These are phyloP conservation scores for Lates japonicus DNA, from an alignment of 2,797 vertebrate species.

Conservation along the genomic window DNA sequence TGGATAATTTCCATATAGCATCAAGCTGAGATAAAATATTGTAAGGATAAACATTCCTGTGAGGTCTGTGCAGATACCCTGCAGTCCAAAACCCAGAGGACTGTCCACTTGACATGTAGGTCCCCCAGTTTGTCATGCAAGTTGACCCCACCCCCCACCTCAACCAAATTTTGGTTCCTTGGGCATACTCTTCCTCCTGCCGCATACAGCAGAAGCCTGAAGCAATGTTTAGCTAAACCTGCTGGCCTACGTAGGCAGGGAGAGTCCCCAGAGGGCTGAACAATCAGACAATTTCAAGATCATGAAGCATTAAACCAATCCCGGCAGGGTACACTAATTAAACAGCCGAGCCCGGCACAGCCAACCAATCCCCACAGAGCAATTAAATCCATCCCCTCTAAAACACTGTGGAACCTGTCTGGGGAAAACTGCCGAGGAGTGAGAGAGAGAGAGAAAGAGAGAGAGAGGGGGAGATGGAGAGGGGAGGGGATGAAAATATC, in stretches of 20 bases:
- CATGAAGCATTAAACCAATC: constrained; percentile 99
- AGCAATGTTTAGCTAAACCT: constrained; percentile 93
- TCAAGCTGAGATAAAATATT: constrained; percentile 51
- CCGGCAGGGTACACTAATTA: constrained; percentile 99
- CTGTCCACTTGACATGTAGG: constrained; percentile 52
- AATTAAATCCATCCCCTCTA: constrained; percentile 99
- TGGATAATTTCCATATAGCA: constrained; percentile 67
- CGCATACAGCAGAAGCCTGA: constrained; percentile 79
- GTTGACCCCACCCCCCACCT: constrained; percentile 54
- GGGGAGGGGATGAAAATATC: constrained; percentile 87
- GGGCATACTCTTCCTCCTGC: constrained; percentile 69
- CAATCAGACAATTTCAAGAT: constrained; percentile 99
- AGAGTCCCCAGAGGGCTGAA: constrained; percentile 93
- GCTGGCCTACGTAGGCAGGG: constrained; percentile 87
- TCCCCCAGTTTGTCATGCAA: constrained; percentile 47
- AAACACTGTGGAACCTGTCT: constrained; percentile 98
- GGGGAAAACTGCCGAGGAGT: constrained; percentile 90
- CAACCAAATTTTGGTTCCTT: constrained; percentile 58
- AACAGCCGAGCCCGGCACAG: constrained; percentile 99
- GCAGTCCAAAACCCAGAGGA: constrained; percentile 41
- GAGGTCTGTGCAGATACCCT: constrained; percentile 41
- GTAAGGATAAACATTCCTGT: constrained; percentile 40
- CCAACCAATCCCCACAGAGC: constrained; percentile 99
- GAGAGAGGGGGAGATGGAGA: constrained; percentile 48
- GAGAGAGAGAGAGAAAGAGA: constrained; percentile 54